These are phyloP conservation scores for Heterocephalus glaber DNA, from an alignment of 2,113 vertebrate species.

Conservation along the genomic window DNA sequence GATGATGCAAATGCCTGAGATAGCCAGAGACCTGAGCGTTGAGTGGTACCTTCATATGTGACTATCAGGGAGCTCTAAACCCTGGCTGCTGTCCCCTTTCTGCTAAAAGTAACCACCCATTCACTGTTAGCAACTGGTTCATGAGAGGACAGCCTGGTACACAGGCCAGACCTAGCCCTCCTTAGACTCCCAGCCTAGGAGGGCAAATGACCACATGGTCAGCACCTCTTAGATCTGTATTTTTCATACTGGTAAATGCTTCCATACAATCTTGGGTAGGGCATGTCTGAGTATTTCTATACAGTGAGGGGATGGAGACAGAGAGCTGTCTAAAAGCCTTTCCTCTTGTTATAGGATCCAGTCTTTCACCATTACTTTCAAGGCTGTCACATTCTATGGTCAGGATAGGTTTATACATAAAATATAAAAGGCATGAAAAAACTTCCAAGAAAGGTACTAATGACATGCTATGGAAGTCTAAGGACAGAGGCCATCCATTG, in stretches of 20 bases:
- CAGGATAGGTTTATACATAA: background rate
- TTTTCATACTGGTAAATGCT: background rate
- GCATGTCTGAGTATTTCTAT: background rate
- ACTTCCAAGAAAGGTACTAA: background rate
- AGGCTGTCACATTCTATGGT: background rate
- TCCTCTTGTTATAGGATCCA: background rate
- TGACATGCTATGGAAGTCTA: background rate
- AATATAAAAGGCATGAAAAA: background rate
- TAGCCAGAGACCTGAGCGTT: background rate
- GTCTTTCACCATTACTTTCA: background rate
- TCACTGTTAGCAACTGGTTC: background rate
- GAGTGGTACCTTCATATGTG: background rate
- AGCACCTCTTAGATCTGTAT: background rate
- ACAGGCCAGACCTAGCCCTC: background rate
- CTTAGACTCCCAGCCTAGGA: background rate
- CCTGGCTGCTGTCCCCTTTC: background rate
- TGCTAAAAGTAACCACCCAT: background rate
- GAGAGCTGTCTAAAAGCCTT: background rate
- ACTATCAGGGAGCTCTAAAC: background rate
- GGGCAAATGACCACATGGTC: no score
- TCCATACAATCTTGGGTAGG: background rate
- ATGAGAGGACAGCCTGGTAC: rapidly evolving
- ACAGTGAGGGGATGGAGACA: background rate
- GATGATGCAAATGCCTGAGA: background rate
- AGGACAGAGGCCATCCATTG: background rate